Conservation (phyloP, 1,140 invertebrate genomes). For the Calliopsis andreniformis region DNA sequence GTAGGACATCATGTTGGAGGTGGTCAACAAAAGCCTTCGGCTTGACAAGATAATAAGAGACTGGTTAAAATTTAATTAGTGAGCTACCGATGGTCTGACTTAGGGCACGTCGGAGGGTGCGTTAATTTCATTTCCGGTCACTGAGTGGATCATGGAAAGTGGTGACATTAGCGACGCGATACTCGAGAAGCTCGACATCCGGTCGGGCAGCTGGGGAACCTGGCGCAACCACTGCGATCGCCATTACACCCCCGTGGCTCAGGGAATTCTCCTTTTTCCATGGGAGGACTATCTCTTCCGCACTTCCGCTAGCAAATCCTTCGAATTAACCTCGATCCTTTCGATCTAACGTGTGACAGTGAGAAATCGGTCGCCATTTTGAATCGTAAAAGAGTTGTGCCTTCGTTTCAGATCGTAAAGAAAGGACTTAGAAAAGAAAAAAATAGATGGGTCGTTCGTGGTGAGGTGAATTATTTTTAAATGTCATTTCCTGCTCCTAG, state of each 20-base stretch:
- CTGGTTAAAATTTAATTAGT: slow-evolving; percentile 46
- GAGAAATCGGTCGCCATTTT: neutral
- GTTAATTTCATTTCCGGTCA: slow-evolving; percentile 38
- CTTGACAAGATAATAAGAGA: neutral
- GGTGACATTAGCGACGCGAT: neutral
- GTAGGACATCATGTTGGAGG: neutral
- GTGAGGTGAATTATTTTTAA: neutral
- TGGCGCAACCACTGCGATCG: neutral
- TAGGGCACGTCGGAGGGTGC: neutral
- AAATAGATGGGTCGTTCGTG: neutral
- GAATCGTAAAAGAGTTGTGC: no score
- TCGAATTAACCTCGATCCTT: neutral
- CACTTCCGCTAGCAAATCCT: neutral
- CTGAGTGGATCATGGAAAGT: slow-evolving; percentile 9
- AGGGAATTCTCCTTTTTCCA: neutral
- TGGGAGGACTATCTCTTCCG: neutral
- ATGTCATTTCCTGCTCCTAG: neutral
- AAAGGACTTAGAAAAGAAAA: no score
- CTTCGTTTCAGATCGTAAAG: no score
- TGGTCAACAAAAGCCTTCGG: slow-evolving; percentile 1
- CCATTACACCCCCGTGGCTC: neutral
- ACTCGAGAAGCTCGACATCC: slow-evolving; percentile 16
- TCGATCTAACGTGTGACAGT: neutral
- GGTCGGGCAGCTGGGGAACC: neutral
- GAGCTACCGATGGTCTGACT: neutral